These are phyloP conservation scores for Cephalotes varians DNA, from an alignment of 2,888 invertebrate species.

Conservation along the genomic window DNA sequence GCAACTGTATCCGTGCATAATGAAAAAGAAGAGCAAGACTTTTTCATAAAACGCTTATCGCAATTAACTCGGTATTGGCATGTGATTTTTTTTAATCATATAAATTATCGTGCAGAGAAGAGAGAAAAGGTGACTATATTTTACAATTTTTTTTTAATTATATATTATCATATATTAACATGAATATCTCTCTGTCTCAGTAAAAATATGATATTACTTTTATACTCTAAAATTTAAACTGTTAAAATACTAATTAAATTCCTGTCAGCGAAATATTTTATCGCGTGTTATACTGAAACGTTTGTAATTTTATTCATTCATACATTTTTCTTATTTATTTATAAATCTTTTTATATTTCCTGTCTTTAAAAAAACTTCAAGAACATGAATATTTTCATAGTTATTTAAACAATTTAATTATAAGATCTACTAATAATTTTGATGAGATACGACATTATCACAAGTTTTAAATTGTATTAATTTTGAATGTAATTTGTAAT, in stretches of 20 bases:
- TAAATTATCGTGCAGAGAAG: slow-evolving; percentile 13
- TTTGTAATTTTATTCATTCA: background rate
- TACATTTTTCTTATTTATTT: background rate
- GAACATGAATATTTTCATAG: background rate
- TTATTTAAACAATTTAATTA: slow-evolving; percentile 6
- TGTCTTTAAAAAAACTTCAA: background rate
- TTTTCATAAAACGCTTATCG: slow-evolving; percentile 34
- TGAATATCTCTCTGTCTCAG: background rate
- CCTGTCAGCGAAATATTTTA: slow-evolving; percentile 8
- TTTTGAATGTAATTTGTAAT: background rate
- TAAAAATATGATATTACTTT: background rate
- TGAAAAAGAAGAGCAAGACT: background rate
- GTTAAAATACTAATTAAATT: background rate
- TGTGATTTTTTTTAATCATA: slow-evolving; percentile 5
- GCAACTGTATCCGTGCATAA: slow-evolving; percentile 2
- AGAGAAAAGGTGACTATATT: no score
- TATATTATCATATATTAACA: no score
- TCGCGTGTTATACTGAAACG: background rate
- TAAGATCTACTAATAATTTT: background rate
- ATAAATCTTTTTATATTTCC: background rate
- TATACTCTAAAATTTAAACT: background rate
- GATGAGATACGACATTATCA: background rate
- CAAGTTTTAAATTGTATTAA: background rate
- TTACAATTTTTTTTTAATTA: no score
- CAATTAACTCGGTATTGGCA: slow-evolving; percentile 37